Evolutionary conservation across 2,113 vertebrate species (phyloP).

Genomic region (Hippoglossus stenolepis): DNA sequence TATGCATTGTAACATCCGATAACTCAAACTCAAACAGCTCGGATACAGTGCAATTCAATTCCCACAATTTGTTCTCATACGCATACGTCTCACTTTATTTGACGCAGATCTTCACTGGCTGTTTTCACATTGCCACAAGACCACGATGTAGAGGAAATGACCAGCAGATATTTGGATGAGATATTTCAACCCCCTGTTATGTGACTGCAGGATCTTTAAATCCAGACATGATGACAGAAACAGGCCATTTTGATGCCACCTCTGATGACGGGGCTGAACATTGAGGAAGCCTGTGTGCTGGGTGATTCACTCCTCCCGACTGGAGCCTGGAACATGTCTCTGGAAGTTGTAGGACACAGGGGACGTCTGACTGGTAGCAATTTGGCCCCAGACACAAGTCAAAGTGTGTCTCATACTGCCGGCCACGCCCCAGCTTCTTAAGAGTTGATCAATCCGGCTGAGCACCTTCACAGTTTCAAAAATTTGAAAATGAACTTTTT

Average conservation of each 20-base stretch:
- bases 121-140: constrained; percentile 17
- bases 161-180: constrained; percentile 1
- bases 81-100: neutral
- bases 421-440: neutral
- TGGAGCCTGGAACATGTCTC: neutral
- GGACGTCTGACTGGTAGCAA: neutral
- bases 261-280: neutral
- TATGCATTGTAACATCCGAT: constrained; percentile 18
- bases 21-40: constrained; percentile 12
- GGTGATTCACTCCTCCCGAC: constrained; percentile 5
- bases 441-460: constrained; percentile 6
- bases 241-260: neutral
- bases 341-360: neutral
- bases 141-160: neutral
- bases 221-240: neutral
- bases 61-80: constrained; percentile 25
- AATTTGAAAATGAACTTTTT: constrained; percentile 4
- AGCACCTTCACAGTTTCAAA: constrained; percentile 43
- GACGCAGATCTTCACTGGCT: neutral
- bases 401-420: neutral
- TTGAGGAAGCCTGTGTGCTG: constrained; percentile 2
- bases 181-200: neutral
- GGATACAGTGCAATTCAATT: constrained; percentile 45
- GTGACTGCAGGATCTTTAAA: constrained; percentile 33
- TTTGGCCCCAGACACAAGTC: constrained; percentile 49